Conservation (phyloP, 2,113 vertebrate genomes). For the Sprattus sprattus region DNA sequence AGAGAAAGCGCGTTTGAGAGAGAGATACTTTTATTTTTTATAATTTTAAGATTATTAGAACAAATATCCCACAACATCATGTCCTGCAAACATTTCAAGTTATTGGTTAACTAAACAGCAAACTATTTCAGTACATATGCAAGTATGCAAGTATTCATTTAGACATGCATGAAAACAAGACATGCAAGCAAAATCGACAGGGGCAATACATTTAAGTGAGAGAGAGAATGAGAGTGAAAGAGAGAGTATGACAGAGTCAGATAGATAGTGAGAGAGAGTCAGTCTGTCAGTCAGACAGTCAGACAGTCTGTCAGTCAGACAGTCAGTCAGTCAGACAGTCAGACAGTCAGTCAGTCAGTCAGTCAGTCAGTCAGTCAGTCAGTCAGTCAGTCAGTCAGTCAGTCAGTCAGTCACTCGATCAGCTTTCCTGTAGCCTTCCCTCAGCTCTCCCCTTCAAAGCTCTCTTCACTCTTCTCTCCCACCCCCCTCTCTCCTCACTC, state of each 20-base stretch:
- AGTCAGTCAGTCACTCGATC: conserved; percentile 39
- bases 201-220: not conserved
- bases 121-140: not conserved
- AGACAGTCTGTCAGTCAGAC: conserved; percentile 38
- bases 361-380: not conserved
- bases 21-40: not conserved
- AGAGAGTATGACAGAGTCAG: not conserved
- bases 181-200: not conserved
- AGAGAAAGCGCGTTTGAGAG: not conserved
- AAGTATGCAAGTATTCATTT: not conserved
- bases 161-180: not conserved
- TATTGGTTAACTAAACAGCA: not conserved
- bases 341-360: conserved; percentile 30
- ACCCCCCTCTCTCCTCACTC: conserved; percentile 10
- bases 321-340: too few species aligned
- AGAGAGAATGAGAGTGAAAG: not conserved
- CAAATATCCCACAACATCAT: not conserved
- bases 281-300: not conserved
- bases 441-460: conserved; percentile 10
- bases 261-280: not conserved
- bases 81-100: not conserved
- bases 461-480: not conserved
- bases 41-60: not conserved
- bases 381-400: conserved; percentile 17
- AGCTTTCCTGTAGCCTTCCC: not conserved